Percentiles rank a stretch among this genome's conserved stretches.
Evolutionary conservation across 1,140 invertebrate species (phyloP).

Genomic region (Lanistes nyassanus): DNA sequence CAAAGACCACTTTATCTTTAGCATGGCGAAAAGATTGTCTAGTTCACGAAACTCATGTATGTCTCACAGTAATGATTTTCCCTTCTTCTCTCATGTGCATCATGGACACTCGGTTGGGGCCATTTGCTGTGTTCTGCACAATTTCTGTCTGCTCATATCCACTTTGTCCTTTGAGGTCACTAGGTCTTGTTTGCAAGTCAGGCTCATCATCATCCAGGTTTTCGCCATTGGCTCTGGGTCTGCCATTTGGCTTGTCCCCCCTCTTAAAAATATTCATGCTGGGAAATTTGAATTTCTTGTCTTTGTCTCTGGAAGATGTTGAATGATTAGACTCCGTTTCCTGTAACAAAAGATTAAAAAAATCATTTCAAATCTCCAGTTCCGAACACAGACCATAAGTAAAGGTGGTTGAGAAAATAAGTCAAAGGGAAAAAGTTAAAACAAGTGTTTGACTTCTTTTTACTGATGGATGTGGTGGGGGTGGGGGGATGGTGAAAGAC

Average conservation of each 20-base stretch:
- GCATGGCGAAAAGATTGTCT: no score
- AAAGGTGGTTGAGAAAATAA: no score
- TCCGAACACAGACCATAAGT: no score
- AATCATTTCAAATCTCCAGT: no score
- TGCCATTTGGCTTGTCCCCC: conserved; percentile 13
- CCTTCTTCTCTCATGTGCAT: conserved; percentile 20
- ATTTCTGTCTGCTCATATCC: conserved; percentile 24
- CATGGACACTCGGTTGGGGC: conserved; percentile 24
- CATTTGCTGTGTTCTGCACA: background rate
- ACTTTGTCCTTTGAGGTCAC: background rate
- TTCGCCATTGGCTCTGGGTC: background rate
- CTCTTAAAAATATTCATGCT: background rate
- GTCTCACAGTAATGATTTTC: conserved; percentile 15
- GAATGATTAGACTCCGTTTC: conserved; percentile 23
- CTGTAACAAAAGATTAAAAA: background rate
- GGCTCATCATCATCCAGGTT: background rate
- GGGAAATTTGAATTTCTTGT: conserved; percentile 23
- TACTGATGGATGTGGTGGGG: no score
- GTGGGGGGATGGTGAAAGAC: no score
- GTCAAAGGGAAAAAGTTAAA: no score
- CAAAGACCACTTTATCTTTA: no score
- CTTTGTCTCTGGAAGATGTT: conserved; percentile 21
- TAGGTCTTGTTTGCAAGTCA: background rate
- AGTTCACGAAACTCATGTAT: no score
- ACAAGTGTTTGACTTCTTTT: no score